Conservation (phyloP, 2,888 invertebrate species). For the Taenaris catops region DNA sequence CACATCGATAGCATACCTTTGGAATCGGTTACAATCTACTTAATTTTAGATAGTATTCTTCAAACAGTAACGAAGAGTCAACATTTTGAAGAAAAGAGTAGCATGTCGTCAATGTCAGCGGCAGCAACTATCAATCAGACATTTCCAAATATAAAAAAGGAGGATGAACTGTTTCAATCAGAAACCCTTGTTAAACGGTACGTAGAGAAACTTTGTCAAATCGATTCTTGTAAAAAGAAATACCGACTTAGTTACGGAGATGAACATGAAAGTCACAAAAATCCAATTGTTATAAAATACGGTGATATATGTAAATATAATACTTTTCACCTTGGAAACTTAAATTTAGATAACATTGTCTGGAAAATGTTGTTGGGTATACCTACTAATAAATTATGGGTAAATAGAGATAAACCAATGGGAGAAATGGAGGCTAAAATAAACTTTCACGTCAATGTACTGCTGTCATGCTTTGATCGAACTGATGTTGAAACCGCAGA, state of each 20-base stretch:
- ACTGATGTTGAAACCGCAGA: conserved; percentile 56
- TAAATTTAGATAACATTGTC: conserved; percentile 53
- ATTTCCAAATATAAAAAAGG: conserved; percentile 24
- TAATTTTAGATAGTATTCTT: conserved; percentile 52
- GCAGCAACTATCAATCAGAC: conserved; percentile 30
- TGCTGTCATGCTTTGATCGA: conserved; percentile 61
- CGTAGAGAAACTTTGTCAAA: conserved; percentile 47
- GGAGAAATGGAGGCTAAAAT: conserved; percentile 53
- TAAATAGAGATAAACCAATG: conserved; percentile 31
- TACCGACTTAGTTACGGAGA: conserved; percentile 59
- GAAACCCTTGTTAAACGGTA: conserved; percentile 47
- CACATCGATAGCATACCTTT: conserved; percentile 44
- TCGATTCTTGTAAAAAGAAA: conserved; percentile 41
- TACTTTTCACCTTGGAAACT: conserved; percentile 58
- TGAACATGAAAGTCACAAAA: conserved; percentile 53
- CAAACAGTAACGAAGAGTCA: conserved; percentile 38
- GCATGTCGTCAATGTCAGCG: conserved; percentile 35
- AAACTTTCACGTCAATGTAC: conserved; percentile 58
- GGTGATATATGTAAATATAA: conserved; percentile 52
- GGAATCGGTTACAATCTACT: conserved; percentile 55
- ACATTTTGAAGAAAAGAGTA: conserved; percentile 31
- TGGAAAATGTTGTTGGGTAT: conserved; percentile 43
- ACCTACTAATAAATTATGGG: conserved; percentile 58
- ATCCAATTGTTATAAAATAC: conserved; percentile 53
- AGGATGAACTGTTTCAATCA: conserved; percentile 39